phyloP scores from a whole-genome alignment of 2,113 vertebrate genomes.

The Scomber scombrus region DNA sequence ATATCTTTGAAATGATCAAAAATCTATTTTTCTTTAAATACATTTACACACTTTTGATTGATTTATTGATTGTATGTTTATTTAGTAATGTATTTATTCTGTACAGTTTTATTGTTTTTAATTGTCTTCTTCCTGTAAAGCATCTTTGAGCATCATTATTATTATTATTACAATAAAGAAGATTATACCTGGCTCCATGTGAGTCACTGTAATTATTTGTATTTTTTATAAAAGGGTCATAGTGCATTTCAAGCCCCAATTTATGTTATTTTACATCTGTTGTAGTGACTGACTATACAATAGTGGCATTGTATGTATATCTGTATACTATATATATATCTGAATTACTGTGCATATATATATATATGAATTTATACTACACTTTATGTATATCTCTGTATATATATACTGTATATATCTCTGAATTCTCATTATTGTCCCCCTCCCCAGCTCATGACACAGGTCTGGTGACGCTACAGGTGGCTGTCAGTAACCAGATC shows the following conservation, averaged over 20 bases:
- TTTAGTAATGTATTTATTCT: no score
- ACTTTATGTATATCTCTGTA: no score
- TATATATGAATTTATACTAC: no score
- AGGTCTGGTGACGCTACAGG: constrained; percentile 98
- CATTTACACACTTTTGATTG: no score
- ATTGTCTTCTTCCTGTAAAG: no score
- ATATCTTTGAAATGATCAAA: background rate
- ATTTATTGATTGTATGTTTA: no score
- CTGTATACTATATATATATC: background rate
- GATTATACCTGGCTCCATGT: background rate
- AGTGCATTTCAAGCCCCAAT: background rate
- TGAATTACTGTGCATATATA: background rate
- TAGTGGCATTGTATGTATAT: background rate
- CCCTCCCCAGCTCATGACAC: constrained; percentile 94
- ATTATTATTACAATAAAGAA: background rate
- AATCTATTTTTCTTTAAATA: background rate
- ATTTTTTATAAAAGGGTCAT: background rate
- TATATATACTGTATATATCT: background rate
- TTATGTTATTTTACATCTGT: background rate
- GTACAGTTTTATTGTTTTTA: no score
- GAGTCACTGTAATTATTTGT: background rate
- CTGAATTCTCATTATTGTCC: constrained; percentile 10
- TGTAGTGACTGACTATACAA: background rate
- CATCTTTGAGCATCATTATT: no score
- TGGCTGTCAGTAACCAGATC: constrained; percentile 98